These are phyloP conservation scores for Tetramorium bicarinatum DNA, from an alignment of 2,888 invertebrate species.

Conservation along the genomic window DNA sequence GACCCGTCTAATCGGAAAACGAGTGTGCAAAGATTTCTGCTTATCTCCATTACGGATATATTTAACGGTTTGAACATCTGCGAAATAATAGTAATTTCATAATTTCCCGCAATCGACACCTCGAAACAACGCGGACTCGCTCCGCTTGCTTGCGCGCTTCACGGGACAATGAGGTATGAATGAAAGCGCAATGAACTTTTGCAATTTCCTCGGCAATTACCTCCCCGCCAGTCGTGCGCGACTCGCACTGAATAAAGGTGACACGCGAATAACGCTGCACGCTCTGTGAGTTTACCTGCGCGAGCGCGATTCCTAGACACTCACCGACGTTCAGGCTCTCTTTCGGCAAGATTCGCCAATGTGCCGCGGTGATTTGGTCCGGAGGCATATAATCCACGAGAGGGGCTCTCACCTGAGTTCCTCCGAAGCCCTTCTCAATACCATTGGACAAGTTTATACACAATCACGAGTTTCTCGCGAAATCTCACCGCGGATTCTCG, in stretches of 20 bases:
- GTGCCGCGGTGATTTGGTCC: background rate
- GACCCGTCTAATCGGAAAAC: background rate
- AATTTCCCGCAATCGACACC: constrained; percentile 31
- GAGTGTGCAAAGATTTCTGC: background rate
- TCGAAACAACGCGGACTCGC: constrained; percentile 32
- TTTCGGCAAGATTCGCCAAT: constrained; percentile 22
- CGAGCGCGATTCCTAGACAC: constrained; percentile 53
- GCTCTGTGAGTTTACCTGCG: constrained; percentile 67
- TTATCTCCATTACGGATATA: background rate
- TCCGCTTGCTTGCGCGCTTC: constrained; percentile 40
- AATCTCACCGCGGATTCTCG: background rate
- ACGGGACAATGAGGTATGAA: constrained; percentile 42
- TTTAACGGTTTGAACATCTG: background rate
- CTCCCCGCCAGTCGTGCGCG: constrained; percentile 34
- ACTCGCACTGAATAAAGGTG: constrained; percentile 51
- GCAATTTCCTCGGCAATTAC: constrained; percentile 66
- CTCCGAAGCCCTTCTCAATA: background rate
- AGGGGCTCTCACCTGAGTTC: background rate
- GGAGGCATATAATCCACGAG: constrained; percentile 36
- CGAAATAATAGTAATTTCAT: constrained; percentile 30
- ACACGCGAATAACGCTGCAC: constrained; percentile 29
- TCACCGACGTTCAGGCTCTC: constrained; percentile 59
- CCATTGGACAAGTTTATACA: constrained; percentile 18
- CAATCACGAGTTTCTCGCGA: constrained; percentile 24
- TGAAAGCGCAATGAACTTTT: constrained; percentile 56